These are phyloP conservation scores for Onychomys leucogaster DNA, from an alignment of 2,797 vertebrate species.

Conservation along the genomic window DNA sequence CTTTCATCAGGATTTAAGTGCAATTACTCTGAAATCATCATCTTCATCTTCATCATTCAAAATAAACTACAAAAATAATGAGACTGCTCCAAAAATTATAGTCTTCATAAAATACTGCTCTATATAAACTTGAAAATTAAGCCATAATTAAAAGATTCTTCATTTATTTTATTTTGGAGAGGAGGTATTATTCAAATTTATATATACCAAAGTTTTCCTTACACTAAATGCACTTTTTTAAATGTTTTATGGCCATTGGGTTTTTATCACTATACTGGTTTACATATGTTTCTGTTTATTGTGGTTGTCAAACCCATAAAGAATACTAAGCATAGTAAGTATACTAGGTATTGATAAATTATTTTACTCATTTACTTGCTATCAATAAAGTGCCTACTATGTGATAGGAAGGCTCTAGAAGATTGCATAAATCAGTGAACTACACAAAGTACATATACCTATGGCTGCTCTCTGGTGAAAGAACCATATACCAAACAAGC, in stretches of 20 bases:
- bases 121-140: not conserved
- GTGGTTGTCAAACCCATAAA: not conserved
- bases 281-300: not conserved
- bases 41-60: not conserved
- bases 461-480: not conserved
- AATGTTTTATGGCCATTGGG: not conserved
- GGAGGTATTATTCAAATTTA: not conserved
- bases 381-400: not conserved
- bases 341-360: not conserved
- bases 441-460: not conserved
- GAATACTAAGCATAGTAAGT: not conserved
- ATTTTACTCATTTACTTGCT: not conserved
- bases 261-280: not conserved
- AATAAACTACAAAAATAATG: not conserved
- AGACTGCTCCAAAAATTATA: not conserved
- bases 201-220: not conserved
- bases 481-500: not conserved
- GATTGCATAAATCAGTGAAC: not conserved
- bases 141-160: not conserved
- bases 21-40: not conserved
- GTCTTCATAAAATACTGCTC: not conserved
- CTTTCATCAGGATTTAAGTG: not conserved
- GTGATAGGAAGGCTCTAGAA: not conserved
- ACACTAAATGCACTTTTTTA: not conserved
- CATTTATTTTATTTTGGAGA: not conserved